Base-by-base conservation (phyloP, 2,888 invertebrate species). In the Ornithoptera priamus region DNA sequence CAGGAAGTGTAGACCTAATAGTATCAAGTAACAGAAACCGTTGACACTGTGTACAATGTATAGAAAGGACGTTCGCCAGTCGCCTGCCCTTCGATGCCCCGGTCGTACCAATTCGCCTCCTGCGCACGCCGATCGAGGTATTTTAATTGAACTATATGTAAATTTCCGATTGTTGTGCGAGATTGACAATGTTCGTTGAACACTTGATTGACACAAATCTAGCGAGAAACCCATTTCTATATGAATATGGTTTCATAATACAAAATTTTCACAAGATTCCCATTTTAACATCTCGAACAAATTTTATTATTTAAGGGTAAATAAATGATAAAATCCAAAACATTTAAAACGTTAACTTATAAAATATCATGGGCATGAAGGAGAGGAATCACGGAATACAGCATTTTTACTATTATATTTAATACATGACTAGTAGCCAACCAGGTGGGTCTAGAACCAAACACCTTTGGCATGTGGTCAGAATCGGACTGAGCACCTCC, bases 31-130 rank as follows among this genome's bases (percentile, higher is more conserved):
- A 57, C n/a, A 20, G 18, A 6, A 18, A 57, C 6, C 57, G 18
- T n/a, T 57, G 22, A 6, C 56, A 15, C 18, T 24, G 36, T 39
- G 50, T 56, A 62, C 22, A 65, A 65, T 74, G 74, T 70, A 81
- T 81, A 80, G 82, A 81, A 80, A 81, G 82, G 80, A 76, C 69
- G 71, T 66, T 62, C 70, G 58, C 68, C 72, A 70, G 39, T 71
- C 71, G 62, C 65, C 67, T 72, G 77, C 81, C 80, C 81, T 81
- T 81, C 65, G 62, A 67, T 67, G 78, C 76, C 74, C 50, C 53
- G 59, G 39, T 62, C 59, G 63, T 56, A 64, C 63, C 60, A 67
- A 70, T 70, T 70, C 64, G 65, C 67, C 59, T 67, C 56, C 70
- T 62, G 63, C 60, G 63, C 53, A 67, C 63, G 24, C 50, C 30